Evolutionary conservation across 2,888 invertebrate genomes (phyloP).

Genomic region (Leptinotarsa haldemani): DNA sequence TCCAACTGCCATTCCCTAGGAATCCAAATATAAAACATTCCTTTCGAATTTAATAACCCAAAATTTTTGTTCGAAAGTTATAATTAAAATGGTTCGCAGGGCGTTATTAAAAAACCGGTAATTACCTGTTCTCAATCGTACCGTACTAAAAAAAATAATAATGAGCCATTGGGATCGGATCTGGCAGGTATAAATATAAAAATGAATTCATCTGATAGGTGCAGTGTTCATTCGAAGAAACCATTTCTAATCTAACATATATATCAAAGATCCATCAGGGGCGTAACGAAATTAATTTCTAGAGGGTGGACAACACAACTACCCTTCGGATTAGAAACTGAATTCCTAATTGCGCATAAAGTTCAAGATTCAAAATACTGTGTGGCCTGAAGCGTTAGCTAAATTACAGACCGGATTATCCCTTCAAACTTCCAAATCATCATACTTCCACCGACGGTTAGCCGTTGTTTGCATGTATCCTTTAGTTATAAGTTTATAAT

Average conservation of each 20-base stretch:
- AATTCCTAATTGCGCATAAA: too few relatives aligned
- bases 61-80: slow-evolving; percentile 25
- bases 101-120: slow-evolving; percentile 37
- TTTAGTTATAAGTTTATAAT: not conserved
- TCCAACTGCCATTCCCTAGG: not conserved
- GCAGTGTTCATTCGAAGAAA: slow-evolving; percentile 31
- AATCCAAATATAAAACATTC: slow-evolving; percentile 11
- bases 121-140: slow-evolving; percentile 44
- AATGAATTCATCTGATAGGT: slow-evolving; percentile 38
- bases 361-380: not conserved
- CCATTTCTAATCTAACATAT: slow-evolving; percentile 22
- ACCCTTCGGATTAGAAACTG: too few relatives aligned
- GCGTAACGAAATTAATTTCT: not conserved
- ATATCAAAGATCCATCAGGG: slow-evolving; percentile 14
- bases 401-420: not conserved
- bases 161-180: slow-evolving; percentile 42
- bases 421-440: not conserved
- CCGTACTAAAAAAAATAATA: slow-evolving; percentile 42
- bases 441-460: not conserved
- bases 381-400: not conserved
- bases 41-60: slow-evolving; percentile 9
- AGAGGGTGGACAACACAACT: not conserved
- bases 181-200: slow-evolving; percentile 44
- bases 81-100: slow-evolving; percentile 38
- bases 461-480: not conserved